phyloP scores from a whole-genome alignment of 1,140 invertebrate genomes.

The Hirudo medicinalis region DNA sequence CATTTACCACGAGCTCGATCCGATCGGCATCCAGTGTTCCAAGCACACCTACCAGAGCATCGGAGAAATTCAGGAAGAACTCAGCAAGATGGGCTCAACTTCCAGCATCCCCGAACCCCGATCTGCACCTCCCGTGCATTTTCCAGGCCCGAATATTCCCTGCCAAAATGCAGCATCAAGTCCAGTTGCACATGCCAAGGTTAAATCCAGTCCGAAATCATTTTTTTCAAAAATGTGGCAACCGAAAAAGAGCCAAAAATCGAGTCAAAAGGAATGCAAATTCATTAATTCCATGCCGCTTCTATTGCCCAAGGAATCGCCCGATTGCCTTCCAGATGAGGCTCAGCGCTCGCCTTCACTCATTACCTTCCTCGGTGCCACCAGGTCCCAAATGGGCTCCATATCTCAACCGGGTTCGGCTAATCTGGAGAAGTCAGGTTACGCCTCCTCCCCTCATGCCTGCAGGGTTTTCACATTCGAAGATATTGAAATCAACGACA shows the following conservation, averaged over 20 bases:
- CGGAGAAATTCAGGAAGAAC: constrained; percentile 11
- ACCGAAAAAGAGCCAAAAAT: constrained; percentile 7
- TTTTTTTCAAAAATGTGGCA: constrained; percentile 14
- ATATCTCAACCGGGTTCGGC: constrained; percentile 6
- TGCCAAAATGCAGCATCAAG: neutral
- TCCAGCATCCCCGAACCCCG: neutral
- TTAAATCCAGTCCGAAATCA: constrained; percentile 2
- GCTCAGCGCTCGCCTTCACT: constrained; percentile 8
- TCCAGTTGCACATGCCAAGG: neutral
- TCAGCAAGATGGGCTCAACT: neutral
- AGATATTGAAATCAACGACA: constrained; percentile 5
- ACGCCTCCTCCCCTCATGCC: neutral
- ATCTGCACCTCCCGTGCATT: neutral
- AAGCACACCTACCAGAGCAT: constrained; percentile 17
- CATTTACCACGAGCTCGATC: constrained; percentile 17
- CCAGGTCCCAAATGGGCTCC: neutral
- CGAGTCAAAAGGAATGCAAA: constrained; percentile 1
- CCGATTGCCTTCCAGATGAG: constrained; percentile 1
- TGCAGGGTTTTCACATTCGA: constrained; percentile 12
- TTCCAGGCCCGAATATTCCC: neutral
- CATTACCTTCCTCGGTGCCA: neutral
- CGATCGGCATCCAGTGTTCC: neutral
- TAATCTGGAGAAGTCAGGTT: constrained; percentile 5
- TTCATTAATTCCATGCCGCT: constrained; percentile 2
- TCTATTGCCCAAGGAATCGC: constrained; percentile 4